A percentile compares a stretch with the other conserved stretches of the same genome.
phyloP scores from a whole-genome alignment of 2,888 invertebrate genomes.

The Gonocerus acuteangulatus region DNA sequence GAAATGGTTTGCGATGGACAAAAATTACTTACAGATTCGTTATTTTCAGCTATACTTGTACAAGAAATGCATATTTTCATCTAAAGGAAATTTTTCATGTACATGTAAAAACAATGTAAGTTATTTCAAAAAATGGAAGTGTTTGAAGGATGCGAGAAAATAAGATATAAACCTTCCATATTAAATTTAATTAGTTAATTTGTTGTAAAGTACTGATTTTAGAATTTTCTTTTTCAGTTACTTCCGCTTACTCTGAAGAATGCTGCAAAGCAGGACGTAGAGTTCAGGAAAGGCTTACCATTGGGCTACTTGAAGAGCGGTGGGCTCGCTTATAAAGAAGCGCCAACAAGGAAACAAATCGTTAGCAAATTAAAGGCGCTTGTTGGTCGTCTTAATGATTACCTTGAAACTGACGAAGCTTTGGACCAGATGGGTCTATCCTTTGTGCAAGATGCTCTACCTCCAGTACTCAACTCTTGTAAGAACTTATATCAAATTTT shows the following conservation, averaged over 20 bases:
- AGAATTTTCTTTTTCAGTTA: constrained; percentile 48
- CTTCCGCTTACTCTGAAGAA: constrained; percentile 65
- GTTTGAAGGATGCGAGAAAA: no score
- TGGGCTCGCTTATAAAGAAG: constrained; percentile 57
- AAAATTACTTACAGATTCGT: no score
- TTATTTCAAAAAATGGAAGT: no score
- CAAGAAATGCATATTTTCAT: no score
- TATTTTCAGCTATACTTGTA: no score
- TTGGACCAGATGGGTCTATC: constrained; percentile 80
- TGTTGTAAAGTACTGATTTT: no score
- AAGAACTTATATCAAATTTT: constrained; percentile 22
- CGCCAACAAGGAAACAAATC: constrained; percentile 42
- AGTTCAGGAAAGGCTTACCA: constrained; percentile 72
- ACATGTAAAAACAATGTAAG: no score
- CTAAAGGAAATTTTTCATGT: no score
- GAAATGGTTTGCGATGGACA: no score
- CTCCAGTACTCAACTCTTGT: constrained; percentile 62
- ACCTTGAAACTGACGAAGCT: constrained; percentile 65
- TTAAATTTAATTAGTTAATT: no score
- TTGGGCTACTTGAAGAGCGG: constrained; percentile 64
- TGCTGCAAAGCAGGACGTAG: constrained; percentile 62
- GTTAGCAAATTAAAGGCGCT: constrained; percentile 49
- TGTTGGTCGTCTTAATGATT: constrained; percentile 52
- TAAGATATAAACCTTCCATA: no score
- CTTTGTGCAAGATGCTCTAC: constrained; percentile 78